Base-by-base conservation (phyloP, 2,888 invertebrate species). In the Himalopsyche anomala region DNA sequence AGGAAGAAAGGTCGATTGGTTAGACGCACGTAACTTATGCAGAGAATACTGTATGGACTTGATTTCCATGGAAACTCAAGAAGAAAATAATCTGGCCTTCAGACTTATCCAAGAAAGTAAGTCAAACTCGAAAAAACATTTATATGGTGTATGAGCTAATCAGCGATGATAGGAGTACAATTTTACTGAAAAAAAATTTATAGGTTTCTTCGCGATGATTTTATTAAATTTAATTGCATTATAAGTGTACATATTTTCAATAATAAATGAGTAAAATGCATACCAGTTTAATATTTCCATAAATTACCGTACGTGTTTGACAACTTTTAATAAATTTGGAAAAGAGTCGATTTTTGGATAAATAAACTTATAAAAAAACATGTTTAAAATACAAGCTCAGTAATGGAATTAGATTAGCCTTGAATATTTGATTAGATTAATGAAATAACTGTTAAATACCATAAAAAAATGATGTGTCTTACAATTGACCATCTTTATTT, bases 41-140 rank as follows among this genome's bases (percentile, higher is more conserved):
- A 95, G 98, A 89, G 97, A 97, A 91, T 97, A 97, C 92, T 98
- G 98, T 92, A 98, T 98, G 98, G 98, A 98, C 92, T 94, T 97
- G 89, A 96, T 98, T 81, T 97, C 97, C 36, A 94, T 98, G 91
- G 98, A 98, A 91, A 96, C 96, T 15, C 97, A 97, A 92, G 97
- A 97, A 91, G 97, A 98, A 91, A 97, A 98, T 91, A 97, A 97
- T 92, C 95, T 97, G 90, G 95, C 97, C 91, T 97, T 96, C 95
- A 96, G 96, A 91, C 94, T 97, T 79, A 97, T 97, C 89, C 97
- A 97, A 91, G 96, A 97, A 91, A 97, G 96, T 96, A 91, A 94
- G 95, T 40, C 51, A 51, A 51, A 15, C 0, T 51, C 12, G 2
- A 51, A 51, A 15, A 15, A 3, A 51, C 12, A 51, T 51, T 3